Conservation (phyloP, 2,797 vertebrate genomes). For the Siniperca obscura region DNA sequence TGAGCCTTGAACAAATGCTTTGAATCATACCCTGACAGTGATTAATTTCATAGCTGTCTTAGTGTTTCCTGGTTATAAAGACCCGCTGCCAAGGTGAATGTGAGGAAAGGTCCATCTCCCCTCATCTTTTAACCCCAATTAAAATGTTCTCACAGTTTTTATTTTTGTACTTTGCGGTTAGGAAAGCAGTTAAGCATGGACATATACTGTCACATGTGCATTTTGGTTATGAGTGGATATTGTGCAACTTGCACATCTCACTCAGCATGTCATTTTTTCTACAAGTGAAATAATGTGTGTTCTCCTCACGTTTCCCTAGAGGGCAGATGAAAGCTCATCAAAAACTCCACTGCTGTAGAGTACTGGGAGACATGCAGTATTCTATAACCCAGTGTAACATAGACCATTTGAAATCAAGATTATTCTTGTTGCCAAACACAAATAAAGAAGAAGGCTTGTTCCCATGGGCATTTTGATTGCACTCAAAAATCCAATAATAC, state of each 20-base stretch:
- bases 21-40: conserved; percentile 50
- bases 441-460: background rate
- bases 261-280: conserved; percentile 7
- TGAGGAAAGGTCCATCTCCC: conserved; percentile 10
- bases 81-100: conserved; percentile 35
- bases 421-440: background rate
- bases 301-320: conserved; percentile 36
- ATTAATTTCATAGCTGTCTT: conserved; percentile 46
- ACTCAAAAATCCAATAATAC: background rate
- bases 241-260: conserved; percentile 4
- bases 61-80: conserved; percentile 27
- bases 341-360: background rate
- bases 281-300: conserved; percentile 1
- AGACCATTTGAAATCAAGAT: background rate
- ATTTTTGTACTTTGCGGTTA: background rate
- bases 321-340: conserved; percentile 39
- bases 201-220: background rate
- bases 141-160: conserved; percentile 8
- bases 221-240: conserved; percentile 12
- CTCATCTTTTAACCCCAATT: conserved; percentile 21
- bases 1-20: conserved; percentile 51
- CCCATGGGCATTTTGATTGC: background rate
- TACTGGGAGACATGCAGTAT: background rate
- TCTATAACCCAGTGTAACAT: background rate
- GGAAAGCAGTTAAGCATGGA: background rate